phyloP scores from a whole-genome alignment of 2,797 vertebrate genomes.

The Trachurus trachurus region DNA sequence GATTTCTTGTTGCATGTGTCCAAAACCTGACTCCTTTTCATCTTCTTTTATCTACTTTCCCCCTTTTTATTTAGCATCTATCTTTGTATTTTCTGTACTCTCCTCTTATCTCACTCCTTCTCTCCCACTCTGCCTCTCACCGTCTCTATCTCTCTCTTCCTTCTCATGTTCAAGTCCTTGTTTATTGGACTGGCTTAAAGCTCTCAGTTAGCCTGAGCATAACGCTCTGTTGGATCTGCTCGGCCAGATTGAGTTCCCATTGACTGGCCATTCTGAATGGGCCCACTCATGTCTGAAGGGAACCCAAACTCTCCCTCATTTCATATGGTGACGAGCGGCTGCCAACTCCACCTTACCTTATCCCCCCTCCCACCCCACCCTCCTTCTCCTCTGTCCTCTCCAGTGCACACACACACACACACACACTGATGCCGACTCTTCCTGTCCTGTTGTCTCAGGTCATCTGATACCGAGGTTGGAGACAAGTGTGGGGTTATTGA shows the following conservation, averaged over 20 bases:
- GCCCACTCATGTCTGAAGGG: conserved; percentile 83
- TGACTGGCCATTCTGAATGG: conserved; percentile 86
- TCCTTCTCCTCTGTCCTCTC: background rate
- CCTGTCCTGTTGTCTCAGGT: conserved; percentile 82
- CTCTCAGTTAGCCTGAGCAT: conserved; percentile 76
- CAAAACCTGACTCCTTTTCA: conserved; percentile 48
- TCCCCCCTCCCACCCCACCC: conserved; percentile 48
- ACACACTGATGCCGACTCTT: conserved; percentile 30
- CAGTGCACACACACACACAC: conserved; percentile 21
- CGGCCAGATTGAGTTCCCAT: conserved; percentile 85
- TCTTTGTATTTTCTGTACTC: conserved; percentile 33
- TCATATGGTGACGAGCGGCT: conserved; percentile 77
- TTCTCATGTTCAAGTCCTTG: conserved; percentile 79
- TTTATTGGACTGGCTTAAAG: conserved; percentile 82
- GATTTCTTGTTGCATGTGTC: conserved; percentile 70
- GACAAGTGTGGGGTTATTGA: conserved; percentile 81
- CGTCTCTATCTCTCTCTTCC: conserved; percentile 32
- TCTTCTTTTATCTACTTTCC: conserved; percentile 31
- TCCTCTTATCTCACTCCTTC: conserved; percentile 32
- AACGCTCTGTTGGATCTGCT: conserved; percentile 71
- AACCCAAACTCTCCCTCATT: conserved; percentile 77
- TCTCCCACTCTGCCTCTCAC: conserved; percentile 26
- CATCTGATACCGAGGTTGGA: conserved; percentile 83
- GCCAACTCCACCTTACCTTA: conserved; percentile 77
- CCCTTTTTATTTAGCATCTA: conserved; percentile 13